Evolutionary conservation across 2,797 vertebrate species (phyloP).

Genomic region (Austrolebias charrua): DNA sequence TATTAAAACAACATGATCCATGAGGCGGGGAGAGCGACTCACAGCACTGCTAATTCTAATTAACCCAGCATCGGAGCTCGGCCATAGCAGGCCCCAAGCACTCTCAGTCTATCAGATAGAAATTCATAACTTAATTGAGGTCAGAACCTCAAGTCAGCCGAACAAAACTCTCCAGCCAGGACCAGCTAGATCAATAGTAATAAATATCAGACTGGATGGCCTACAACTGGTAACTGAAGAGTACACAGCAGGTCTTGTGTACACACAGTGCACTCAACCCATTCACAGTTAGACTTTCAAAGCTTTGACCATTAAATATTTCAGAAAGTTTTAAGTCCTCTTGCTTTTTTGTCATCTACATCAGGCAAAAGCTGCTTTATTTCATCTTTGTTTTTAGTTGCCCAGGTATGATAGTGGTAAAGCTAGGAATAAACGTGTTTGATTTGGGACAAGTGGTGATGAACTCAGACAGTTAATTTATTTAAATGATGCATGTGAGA

Average conservation of each 20-base stretch:
- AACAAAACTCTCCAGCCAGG: constrained; percentile 96
- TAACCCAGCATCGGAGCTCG: constrained; percentile 87
- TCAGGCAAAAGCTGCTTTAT: too few species aligned
- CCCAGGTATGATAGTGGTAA: not conserved
- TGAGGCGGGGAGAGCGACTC: constrained; percentile 86
- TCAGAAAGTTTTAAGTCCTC: not conserved
- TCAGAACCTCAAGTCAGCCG: constrained; percentile 93
- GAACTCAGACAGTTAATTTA: too few species aligned
- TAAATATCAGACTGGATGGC: constrained; percentile 94
- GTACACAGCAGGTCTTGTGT: constrained; percentile 57
- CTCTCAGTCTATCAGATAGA: constrained; percentile 98
- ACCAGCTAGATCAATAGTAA: constrained; percentile 98
- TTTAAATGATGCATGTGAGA: too few species aligned
- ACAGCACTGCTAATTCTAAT: constrained; percentile 96
- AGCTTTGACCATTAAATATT: not conserved
- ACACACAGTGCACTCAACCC: constrained; percentile 39
- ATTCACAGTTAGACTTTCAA: constrained; percentile 4
- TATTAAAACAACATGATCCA: constrained; percentile 97
- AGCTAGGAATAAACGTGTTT: too few species aligned
- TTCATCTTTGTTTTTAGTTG: not conserved
- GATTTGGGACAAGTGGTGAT: too few species aligned
- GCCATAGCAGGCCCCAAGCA: constrained; percentile 85
- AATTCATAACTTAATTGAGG: constrained; percentile 99
- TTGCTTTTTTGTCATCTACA: not conserved
- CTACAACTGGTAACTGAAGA: constrained; percentile 61